These are phyloP conservation scores for Apodemia duryi DNA, from an alignment of 2,888 invertebrate genomes.

Conservation along the genomic window DNA sequence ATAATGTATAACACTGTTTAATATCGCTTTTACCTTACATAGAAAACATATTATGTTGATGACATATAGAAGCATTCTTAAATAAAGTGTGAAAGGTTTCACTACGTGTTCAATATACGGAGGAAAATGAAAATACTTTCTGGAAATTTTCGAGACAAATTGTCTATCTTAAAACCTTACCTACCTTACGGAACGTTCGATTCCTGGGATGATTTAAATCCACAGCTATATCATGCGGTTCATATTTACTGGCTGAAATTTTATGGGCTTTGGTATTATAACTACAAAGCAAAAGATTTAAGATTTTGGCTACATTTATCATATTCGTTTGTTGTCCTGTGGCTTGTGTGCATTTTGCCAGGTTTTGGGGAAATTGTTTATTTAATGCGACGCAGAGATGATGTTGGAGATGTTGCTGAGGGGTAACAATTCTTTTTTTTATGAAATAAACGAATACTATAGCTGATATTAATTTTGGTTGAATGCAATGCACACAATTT, in stretches of 20 bases:
- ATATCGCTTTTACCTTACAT: constrained; percentile 40
- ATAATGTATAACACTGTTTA: constrained; percentile 54
- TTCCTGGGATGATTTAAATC: constrained; percentile 61
- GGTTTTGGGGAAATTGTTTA: constrained; percentile 82
- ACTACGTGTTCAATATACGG: neutral
- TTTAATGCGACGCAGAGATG: constrained; percentile 81
- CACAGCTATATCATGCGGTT: constrained; percentile 61
- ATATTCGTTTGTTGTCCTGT: constrained; percentile 58
- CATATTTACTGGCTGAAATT: constrained; percentile 75
- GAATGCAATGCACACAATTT: too few species aligned
- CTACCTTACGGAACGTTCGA: constrained; percentile 63
- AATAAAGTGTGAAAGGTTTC: constrained; percentile 32
- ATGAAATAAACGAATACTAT: neutral
- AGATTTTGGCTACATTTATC: constrained; percentile 58
- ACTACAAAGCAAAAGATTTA: constrained; percentile 44
- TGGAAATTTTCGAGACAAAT: constrained; percentile 46
- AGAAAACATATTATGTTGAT: constrained; percentile 40
- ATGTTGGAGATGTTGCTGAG: constrained; percentile 80
- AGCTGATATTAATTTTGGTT: too few species aligned
- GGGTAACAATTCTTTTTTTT: constrained; percentile 47
- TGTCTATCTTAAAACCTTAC: constrained; percentile 39
- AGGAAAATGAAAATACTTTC: constrained; percentile 44
- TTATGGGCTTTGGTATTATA: constrained; percentile 73
- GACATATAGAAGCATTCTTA: constrained; percentile 43
- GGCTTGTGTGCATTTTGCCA: constrained; percentile 70